Evolutionary conservation across 2,888 invertebrate genomes (phyloP), one percentile per base, ranked within the genome.

Genomic region (Ferdinandea cuprea): DNA sequence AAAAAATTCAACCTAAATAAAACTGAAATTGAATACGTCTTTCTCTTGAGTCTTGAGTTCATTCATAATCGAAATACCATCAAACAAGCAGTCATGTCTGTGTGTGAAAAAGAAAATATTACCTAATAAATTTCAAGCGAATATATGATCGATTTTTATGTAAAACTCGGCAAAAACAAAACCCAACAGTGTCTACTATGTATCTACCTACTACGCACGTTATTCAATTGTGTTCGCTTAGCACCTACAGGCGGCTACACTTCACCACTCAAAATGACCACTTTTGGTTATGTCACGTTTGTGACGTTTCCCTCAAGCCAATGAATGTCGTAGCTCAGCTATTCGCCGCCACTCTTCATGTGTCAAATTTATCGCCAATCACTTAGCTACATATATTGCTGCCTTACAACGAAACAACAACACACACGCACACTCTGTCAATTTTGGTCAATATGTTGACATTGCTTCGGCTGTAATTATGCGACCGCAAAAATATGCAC

Each of bases 371-470:
- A 58, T 42, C 28, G 35, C 54, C 42, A n/a, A n/a, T n/a, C n/a
- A n/a, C n/a, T n/a, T n/a, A n/a, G n/a, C n/a, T n/a, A n/a, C n/a
- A 28, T n/a, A 19, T 54, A 13, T 52, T 28, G 32, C 1, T 35
- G 44, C 52, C 61, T 35, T 44, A n/a, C n/a, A n/a, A n/a, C n/a
- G 3, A 3, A 5, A 25, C 5, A 25, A 25, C 5, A 25, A 25
- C 61, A 25, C 63, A 7, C 73, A 48, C 50, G 21, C 40, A n/a
- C 42, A 76, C 58, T 44, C 50, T 5, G 74, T 66, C 66, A 44
- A 52, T 50, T 76, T 59, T 37, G 52, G 48, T 44, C 68, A 76
- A 68, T 44, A 68, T 46, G 76, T 76, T 76, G 76, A 76, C 68
- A 76, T 76, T 76, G 76, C 76, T 54, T 68, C 37, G 58, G 44